Base-by-base conservation (phyloP, 2,888 invertebrate genomes). In the Chaetoderma sp. region DNA sequence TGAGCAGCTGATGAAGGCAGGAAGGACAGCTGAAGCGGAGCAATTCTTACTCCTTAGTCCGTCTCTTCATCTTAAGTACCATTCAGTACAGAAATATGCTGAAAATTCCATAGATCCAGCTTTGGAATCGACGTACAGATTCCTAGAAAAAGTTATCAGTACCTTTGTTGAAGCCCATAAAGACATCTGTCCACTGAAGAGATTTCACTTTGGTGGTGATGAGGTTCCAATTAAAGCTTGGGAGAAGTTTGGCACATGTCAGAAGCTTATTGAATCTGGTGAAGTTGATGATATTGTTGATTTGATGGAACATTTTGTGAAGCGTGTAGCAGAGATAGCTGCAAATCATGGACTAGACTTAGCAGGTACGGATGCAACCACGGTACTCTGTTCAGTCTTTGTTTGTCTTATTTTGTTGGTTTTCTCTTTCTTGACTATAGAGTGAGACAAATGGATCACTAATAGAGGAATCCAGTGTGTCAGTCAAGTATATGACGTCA, bases 51-150 rank as follows among this genome's bases (percentile, higher is more conserved):
- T 79, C 23, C 67, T 72, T 10, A 78, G 79, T 52, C 42, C 74
- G 21, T 67, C 68, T 16, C 75, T 78, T 33, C 56, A 33, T 6
- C 68, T 65, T 13, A 23, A 59, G 18, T 71, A 73, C 27, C 64
- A 68, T 5, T 81, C 82, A 4, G 81, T 81, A n/a, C 84, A 84
- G 65, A 78, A 79, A 76, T 82, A 78, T 64, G 71, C 69, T 2
- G 81, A 82, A 55, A 84, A 83, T 65, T 76, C 82, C 25, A 79
- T 85, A 71, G 82, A 85, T 67, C 83, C 83, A 1, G 84, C 83
- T 28, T 60, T 83, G 25, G 77, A 79, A 42, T 79, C 81, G 3
- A 80, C 81, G 0, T 83, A 77, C 65, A 68, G 58, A 23, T 85
- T 85, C 61, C 71, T 83, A 10, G 73, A 79, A 44, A 79, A 81